A percentile compares a stretch with the other conserved stretches of the same genome.
Evolutionary conservation across 2,888 invertebrate species (phyloP).

Genomic region (Troides oblongomaculatus): DNA sequence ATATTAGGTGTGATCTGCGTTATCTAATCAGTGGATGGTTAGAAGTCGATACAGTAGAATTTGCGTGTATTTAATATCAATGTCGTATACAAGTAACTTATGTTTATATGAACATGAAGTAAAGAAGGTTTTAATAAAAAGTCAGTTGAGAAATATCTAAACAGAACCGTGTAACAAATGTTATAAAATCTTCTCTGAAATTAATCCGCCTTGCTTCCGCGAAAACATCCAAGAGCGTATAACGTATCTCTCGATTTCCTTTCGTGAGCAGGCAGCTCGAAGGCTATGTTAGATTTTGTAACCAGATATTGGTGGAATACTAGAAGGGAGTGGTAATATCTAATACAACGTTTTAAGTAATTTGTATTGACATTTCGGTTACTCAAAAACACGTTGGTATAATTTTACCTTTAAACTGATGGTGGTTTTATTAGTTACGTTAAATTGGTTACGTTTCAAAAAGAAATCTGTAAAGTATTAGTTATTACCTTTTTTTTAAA

Average conservation of each 20-base stretch:
- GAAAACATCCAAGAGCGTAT: conserved; percentile 22
- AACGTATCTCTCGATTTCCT: conserved; percentile 35
- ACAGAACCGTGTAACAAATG: not conserved
- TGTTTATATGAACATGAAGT: not conserved
- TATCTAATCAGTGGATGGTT: too few species aligned
- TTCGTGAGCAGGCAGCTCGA: conserved; percentile 42
- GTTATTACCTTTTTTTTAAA: too few species aligned
- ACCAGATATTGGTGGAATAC: conserved; percentile 43
- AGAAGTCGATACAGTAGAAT: too few species aligned
- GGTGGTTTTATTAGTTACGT: not conserved
- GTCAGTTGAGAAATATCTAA: not conserved
- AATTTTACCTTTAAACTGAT: not conserved
- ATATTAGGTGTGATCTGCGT: too few species aligned
- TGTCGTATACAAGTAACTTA: not conserved
- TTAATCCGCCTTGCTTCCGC: conserved; percentile 14
- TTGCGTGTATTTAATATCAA: too few species aligned
- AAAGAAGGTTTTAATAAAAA: not conserved
- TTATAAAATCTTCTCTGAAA: conserved; percentile 17
- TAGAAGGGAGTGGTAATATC: conserved; percentile 41
- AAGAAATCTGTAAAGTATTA: too few species aligned
- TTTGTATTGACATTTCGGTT: conserved; percentile 20
- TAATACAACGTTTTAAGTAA: conserved; percentile 33
- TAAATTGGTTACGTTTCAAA: not conserved
- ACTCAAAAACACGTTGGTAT: not conserved
- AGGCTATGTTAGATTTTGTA: conserved; percentile 43